Evolutionary conservation across 2,888 invertebrate genomes (phyloP).

Genomic region (Brenthis daphne): DNA sequence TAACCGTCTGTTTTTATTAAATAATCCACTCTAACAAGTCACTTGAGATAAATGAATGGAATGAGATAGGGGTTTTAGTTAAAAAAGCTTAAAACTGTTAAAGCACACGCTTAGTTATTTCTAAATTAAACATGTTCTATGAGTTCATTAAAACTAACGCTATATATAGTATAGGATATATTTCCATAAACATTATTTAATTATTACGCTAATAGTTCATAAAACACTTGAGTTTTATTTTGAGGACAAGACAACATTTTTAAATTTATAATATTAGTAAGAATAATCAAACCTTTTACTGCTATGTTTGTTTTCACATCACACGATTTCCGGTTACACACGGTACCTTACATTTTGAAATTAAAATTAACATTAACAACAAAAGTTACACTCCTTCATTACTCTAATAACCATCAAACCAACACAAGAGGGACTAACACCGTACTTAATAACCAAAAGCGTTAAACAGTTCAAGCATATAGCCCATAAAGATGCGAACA

Average conservation of each 20-base stretch:
- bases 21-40: constrained; percentile 40
- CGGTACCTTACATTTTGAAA: not conserved
- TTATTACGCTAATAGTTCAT: too few species aligned
- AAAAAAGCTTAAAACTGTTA: constrained; percentile 8
- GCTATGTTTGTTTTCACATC: not conserved
- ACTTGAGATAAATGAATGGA: constrained; percentile 40
- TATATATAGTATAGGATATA: too few species aligned
- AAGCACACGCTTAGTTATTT: not conserved
- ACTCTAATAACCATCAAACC: constrained; percentile 14
- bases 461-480: constrained; percentile 63
- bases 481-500: constrained; percentile 69
- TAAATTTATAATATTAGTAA: too few species aligned
- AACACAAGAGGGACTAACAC: constrained; percentile 10
- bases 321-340: not conserved
- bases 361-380: not conserved
- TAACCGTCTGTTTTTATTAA: constrained; percentile 39
- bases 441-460: constrained; percentile 54
- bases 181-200: too few species aligned
- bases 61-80: constrained; percentile 34
- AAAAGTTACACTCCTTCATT: constrained; percentile 4
- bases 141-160: too few species aligned
- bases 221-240: too few species aligned
- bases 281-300: too few species aligned
- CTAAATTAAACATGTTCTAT: not conserved
- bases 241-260: too few species aligned